Percentiles rank a stretch among this genome's conserved stretches.
phyloP scores from a whole-genome alignment of 2,888 invertebrate genomes.

The Stenurella melanura region DNA sequence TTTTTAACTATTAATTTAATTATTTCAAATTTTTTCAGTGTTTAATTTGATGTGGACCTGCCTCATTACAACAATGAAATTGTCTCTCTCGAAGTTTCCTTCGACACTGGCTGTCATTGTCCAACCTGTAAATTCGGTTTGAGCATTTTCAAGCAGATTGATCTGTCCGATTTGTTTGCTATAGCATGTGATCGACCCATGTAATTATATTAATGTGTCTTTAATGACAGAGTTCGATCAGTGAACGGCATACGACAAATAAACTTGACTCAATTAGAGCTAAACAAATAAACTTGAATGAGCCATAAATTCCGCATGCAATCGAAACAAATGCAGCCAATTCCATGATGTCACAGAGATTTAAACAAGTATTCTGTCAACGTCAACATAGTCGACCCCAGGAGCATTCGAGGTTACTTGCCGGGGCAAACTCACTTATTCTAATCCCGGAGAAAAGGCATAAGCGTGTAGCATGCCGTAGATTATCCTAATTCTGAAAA shows the following conservation, averaged over 20 bases:
- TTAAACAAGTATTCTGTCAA: slow-evolving; percentile 58
- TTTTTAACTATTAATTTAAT: no score
- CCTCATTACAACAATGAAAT: no score
- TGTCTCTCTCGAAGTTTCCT: neutral
- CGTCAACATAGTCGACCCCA: slow-evolving; percentile 42
- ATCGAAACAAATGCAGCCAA: slow-evolving; percentile 65
- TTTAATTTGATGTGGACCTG: no score
- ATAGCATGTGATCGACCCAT: slow-evolving; percentile 29
- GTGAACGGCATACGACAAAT: slow-evolving; percentile 24
- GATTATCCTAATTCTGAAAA: neutral
- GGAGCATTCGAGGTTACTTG: slow-evolving; percentile 27
- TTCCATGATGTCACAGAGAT: slow-evolving; percentile 60
- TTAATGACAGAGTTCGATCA: slow-evolving; percentile 44
- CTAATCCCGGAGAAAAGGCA: slow-evolving; percentile 31
- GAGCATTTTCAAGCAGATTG: slow-evolving; percentile 30
- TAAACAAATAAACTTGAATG: slow-evolving; percentile 56
- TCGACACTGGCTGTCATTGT: neutral
- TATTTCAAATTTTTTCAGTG: no score
- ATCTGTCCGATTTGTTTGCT: slow-evolving; percentile 17
- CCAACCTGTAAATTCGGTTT: neutral
- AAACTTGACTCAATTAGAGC: slow-evolving; percentile 46
- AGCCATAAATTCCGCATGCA: slow-evolving; percentile 62
- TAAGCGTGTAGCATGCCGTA: neutral
- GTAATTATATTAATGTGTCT: slow-evolving; percentile 49
- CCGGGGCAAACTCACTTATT: slow-evolving; percentile 24